Conservation (phyloP, 2,113 vertebrate genomes). For the Eurystomus gularis region DNA sequence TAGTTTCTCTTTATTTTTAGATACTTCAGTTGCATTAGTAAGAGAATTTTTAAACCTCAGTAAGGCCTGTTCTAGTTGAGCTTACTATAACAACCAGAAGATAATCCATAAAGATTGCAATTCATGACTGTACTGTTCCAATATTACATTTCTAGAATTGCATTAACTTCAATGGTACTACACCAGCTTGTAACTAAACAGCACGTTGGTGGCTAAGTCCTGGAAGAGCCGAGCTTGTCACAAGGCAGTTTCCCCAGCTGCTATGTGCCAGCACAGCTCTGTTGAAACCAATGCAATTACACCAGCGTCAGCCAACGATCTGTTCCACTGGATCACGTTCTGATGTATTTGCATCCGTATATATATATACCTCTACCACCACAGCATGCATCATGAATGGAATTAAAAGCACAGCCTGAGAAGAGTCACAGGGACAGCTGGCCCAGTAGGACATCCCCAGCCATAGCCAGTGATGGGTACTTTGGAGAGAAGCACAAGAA, state of each 20-base stretch:
- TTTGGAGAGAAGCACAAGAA: not conserved
- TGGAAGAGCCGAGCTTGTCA: not conserved
- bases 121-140: not conserved
- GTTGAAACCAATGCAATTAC: not conserved
- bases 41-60: not conserved
- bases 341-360: not conserved
- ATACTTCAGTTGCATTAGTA: not conserved
- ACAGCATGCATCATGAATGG: not conserved
- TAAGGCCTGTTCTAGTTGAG: not conserved
- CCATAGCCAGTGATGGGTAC: not conserved
- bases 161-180: not conserved
- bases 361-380: not conserved
- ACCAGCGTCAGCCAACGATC: not conserved
- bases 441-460: not conserved
- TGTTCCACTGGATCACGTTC: not conserved
- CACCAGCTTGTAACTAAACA: not conserved
- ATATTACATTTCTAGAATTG: not conserved
- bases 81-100: not conserved
- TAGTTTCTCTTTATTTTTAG: not conserved
- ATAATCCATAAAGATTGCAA: not conserved
- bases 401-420: not conserved
- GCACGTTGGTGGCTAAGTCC: not conserved
- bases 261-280: not conserved
- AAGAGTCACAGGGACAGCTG: not conserved
- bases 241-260: not conserved